phyloP scores from a whole-genome alignment of 2,888 invertebrate species.

The Sepioteuthis lessoniana region DNA sequence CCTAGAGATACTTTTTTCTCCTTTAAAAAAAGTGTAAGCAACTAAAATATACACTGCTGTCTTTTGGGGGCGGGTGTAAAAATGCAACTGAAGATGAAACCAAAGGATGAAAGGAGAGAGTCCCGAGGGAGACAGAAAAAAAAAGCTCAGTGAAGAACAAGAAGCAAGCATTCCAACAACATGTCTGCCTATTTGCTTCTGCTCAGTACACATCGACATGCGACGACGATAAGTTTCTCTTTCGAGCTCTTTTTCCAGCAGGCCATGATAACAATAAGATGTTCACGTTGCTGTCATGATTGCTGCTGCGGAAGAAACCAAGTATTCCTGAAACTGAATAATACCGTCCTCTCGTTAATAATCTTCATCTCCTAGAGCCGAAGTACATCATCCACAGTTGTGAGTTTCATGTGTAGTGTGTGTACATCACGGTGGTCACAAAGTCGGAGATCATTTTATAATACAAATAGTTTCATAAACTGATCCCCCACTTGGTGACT shows the following conservation, averaged over 20 bases:
- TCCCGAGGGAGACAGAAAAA: background rate
- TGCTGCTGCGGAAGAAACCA: background rate
- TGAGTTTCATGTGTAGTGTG: background rate
- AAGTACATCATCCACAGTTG: conserved; percentile 14
- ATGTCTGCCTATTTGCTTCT: background rate
- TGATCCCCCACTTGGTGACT: conserved; percentile 33
- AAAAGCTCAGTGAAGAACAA: background rate
- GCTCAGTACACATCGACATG: background rate
- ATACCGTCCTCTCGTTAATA: background rate
- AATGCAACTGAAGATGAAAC: background rate
- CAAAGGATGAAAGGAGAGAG: background rate
- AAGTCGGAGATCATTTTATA: conserved; percentile 23
- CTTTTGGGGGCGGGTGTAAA: background rate
- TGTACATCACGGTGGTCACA: background rate
- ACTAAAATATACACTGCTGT: background rate
- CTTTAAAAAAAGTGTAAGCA: background rate
- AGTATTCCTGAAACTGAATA: background rate
- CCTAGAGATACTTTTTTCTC: background rate
- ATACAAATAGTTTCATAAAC: background rate
- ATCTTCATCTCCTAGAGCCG: background rate
- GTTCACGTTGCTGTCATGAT: background rate
- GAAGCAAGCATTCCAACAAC: conserved; percentile 33
- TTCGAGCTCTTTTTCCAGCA: background rate
- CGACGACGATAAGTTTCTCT: conserved; percentile 21
- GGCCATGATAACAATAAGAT: background rate